Base-by-base conservation (phyloP, 2,113 vertebrate genomes). In the Nothobranchius furzeri region DNA sequence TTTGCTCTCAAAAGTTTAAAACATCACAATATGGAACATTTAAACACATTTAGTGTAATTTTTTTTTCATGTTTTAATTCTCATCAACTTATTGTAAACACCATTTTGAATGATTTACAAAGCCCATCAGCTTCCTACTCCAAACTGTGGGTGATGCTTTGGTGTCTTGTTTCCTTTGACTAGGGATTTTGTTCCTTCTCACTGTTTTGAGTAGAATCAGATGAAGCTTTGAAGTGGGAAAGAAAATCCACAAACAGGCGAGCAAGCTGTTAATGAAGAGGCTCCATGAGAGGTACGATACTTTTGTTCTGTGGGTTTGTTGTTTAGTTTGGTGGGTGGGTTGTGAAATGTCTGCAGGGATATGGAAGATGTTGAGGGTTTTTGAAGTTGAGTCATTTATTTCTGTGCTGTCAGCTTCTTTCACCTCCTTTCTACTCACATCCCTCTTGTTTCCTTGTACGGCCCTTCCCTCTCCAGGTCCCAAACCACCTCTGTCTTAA, bases 381-480 rank as follows among this genome's bases (percentile, higher is more conserved):
- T 45, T 90, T 91, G 85, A 92, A 85, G 88, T 89, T 7, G 37
- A 86, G 78, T 89, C 87, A 85, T 91, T 89, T 90, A 87, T 92
- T 67, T 89, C 79, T 69, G 6, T 67, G 75, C 89, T 84, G 82
- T 87, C 81, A 79, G 79, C 74, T 76, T 78, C 75, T 64, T 67
- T 74, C 68, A 61, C 65, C 58, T 72, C 60, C 51, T 65, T 54
- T 65, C n/a, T 47, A 12, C 51, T 20, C 9, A 15, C 24, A 24
- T 40, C 46, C 43, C 11, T 55, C 20, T 54, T 62, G 53, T 70
- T 24, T 64, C 24, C 64, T 36, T 52, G 42, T 40, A 43, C 25
- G 12, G 50, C 70, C 70, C 64, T 58, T 54, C 68, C 50, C 62
- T 57, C 50, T 49, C 43, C 65, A 2, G 12, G n/a, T 58, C 66